Evolutionary conservation across 2,113 vertebrate genomes (phyloP).

Genomic region (Pterocles burchelli): DNA sequence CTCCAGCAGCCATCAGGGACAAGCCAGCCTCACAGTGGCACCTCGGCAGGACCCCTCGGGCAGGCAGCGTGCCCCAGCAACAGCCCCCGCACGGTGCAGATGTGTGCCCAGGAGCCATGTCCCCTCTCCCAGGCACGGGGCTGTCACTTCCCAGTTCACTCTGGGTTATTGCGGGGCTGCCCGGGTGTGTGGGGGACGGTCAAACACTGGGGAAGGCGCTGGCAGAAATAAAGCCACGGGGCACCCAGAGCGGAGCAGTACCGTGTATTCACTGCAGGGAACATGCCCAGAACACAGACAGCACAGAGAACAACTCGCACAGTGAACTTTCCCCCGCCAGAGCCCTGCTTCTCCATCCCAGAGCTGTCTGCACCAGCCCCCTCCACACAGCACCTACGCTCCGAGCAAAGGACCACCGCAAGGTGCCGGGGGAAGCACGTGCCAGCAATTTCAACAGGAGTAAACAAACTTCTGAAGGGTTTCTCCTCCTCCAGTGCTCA

Average conservation of each 20-base stretch:
- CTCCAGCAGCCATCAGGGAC: background rate
- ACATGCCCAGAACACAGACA: background rate
- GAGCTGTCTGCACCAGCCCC: background rate
- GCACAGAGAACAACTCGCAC: background rate
- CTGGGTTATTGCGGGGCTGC: accelerated
- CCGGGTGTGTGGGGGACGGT: accelerated
- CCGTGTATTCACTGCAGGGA: background rate
- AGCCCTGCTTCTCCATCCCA: background rate
- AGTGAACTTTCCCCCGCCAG: background rate
- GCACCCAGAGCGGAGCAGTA: background rate
- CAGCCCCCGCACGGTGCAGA: too few species aligned
- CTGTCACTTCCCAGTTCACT: accelerated
- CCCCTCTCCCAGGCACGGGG: background rate
- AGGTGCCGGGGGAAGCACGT: background rate
- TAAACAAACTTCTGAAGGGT: background rate
- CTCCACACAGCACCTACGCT: accelerated
- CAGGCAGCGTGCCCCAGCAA: background rate
- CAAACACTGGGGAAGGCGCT: accelerated
- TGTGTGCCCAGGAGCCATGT: accelerated
- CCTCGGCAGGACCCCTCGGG: accelerated
- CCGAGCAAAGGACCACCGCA: background rate
- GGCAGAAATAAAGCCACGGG: background rate
- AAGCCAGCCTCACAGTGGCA: accelerated
- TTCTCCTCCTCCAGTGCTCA: background rate
- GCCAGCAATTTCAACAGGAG: background rate